Evolutionary conservation across 1,140 invertebrate genomes (phyloP).

Genomic region (Triops longicaudatus): DNA sequence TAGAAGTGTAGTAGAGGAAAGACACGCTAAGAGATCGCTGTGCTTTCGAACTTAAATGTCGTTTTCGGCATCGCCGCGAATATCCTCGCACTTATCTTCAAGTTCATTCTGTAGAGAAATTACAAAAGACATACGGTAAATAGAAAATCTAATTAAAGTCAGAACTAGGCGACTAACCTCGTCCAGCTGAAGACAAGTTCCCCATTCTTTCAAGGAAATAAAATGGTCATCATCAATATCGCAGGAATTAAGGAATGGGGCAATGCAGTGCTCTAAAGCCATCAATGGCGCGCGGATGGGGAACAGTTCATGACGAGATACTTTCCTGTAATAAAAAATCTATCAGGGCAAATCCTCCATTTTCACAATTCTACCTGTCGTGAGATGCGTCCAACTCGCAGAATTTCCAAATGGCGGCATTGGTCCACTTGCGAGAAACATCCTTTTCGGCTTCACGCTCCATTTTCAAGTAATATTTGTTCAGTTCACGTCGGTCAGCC

Average conservation of each 20-base stretch:
- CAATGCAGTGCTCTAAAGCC: slow-evolving; percentile 88
- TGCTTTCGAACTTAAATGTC: neutral
- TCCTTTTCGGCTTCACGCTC: slow-evolving; percentile 78
- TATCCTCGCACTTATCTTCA: slow-evolving; percentile 50
- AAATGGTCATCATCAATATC: slow-evolving; percentile 78
- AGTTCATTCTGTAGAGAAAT: slow-evolving; percentile 45
- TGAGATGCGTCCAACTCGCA: slow-evolving; percentile 85
- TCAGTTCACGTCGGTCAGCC: slow-evolving; percentile 76
- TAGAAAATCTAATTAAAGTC: neutral
- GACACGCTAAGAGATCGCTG: neutral
- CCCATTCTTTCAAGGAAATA: slow-evolving; percentile 85
- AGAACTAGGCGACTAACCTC: slow-evolving; percentile 45
- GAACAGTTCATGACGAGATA: slow-evolving; percentile 88
- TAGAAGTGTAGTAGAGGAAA: neutral
- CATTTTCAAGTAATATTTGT: slow-evolving; percentile 73
- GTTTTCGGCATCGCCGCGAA: slow-evolving; percentile 34
- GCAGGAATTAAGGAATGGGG: slow-evolving; percentile 84
- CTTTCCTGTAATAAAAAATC: slow-evolving; percentile 44
- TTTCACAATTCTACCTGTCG: slow-evolving; percentile 49
- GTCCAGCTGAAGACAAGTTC: slow-evolving; percentile 75
- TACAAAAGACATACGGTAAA: slow-evolving; percentile 14
- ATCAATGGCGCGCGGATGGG: slow-evolving; percentile 85
- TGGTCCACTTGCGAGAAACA: slow-evolving; percentile 70
- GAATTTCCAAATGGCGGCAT: slow-evolving; percentile 94
- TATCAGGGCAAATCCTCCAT: neutral